These are phyloP conservation scores for Andricus quercusramuli DNA, from an alignment of 2,888 invertebrate genomes.

Conservation along the genomic window DNA sequence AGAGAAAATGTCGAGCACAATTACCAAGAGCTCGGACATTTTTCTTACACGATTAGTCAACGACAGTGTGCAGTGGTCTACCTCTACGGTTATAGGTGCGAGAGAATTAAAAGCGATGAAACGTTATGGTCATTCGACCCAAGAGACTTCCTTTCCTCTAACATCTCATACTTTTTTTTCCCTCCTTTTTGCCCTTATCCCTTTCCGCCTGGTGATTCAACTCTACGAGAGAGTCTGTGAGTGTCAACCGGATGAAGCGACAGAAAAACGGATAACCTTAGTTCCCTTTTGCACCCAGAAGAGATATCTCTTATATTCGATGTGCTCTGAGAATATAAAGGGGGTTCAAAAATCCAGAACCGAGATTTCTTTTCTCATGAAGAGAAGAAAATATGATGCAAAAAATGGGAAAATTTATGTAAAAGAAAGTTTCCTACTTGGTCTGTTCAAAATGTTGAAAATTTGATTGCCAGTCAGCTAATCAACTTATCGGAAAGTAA, in stretches of 20 bases:
- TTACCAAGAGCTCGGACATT: slow-evolving; percentile 48
- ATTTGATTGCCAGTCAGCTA: no score
- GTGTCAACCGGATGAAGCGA: slow-evolving; percentile 35
- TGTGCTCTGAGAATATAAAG: slow-evolving; percentile 6
- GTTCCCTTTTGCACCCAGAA: slow-evolving; percentile 19
- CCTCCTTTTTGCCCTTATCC: slow-evolving; percentile 1
- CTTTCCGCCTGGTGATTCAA: slow-evolving; percentile 11
- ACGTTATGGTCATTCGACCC: slow-evolving; percentile 43
- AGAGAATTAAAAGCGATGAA: slow-evolving; percentile 49
- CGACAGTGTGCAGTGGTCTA: slow-evolving; percentile 40
- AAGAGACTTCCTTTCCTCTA: slow-evolving; percentile 19
- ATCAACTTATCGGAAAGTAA: no score
- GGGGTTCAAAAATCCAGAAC: background rate
- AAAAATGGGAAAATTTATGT: background rate
- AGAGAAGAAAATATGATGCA: background rate
- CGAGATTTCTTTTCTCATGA: background rate
- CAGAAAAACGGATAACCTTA: slow-evolving; percentile 26
- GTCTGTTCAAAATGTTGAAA: no score
- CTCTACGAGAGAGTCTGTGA: slow-evolving; percentile 9
- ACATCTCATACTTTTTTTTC: background rate
- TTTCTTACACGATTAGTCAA: slow-evolving; percentile 51
- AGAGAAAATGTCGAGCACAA: slow-evolving; percentile 44
- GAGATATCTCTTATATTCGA: slow-evolving; percentile 21
- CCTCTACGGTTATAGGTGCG: slow-evolving; percentile 37
- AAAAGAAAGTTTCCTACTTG: background rate